Base-by-base conservation (phyloP, 2,888 invertebrate genomes). In the Sarcophaga subvicina region DNA sequence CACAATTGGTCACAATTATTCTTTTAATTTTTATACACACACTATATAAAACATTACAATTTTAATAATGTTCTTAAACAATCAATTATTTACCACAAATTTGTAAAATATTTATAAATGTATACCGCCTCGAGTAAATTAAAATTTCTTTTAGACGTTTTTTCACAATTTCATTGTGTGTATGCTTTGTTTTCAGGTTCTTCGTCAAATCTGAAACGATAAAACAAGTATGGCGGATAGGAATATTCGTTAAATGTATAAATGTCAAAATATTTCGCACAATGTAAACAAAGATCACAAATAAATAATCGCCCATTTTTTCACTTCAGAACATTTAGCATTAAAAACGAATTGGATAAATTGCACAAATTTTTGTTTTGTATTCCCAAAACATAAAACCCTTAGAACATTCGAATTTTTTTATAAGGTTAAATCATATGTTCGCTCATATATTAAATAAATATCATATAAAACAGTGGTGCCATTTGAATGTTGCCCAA, bases 171-270 rank as follows among this genome's bases (percentile, higher is more conserved):
- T 78, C 59, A 77, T 78, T 77, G 75, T 86, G 73, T 78, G 83
- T 87, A 87, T 81, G 37, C 80, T 83, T 86, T 83, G 78, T 62
- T 69, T 69, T 22, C 14, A 59, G 69, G n/a, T 86, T 86, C 83
- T 83, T 83, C 86, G 86, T 80, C 73, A 17, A 80, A 14, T 83
- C 27, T 27, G 4, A 59, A 64, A 45, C 27, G 47, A 25, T 64
- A 54, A 80, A 79, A 76, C 60, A 82, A 82, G 63, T 54, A 85
- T 85, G 82, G 85, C 82, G 79, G 37, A n/a, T n/a, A 63, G 14
- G 17, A 11, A 67, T 62, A 67, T 54, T 80, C 79, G 62, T 73
- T 73, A 80, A 80, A 10, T 22, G 0, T 14, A 17, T 17, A 54
- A 54, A 54, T 54, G 54, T 54, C 54, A 54, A 54, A 54, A 54